A percentile compares a stretch with the other conserved stretches of the same genome.
Evolutionary conservation across 37 sponge, comb jelly and placozoan genomes (phyloP).

Genomic region (Tethya wilhelma): DNA sequence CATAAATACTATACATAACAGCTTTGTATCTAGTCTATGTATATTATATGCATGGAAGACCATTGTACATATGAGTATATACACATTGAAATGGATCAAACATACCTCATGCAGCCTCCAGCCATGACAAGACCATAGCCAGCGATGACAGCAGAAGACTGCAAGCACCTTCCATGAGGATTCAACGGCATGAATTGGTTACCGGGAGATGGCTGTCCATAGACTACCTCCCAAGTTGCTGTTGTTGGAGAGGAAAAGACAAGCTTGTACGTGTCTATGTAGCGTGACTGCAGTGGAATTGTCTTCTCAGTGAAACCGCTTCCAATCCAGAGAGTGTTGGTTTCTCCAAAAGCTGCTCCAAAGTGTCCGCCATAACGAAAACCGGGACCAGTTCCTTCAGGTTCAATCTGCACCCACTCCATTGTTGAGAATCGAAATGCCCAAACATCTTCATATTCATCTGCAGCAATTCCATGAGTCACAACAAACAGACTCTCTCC

Average conservation of each 20-base stretch:
- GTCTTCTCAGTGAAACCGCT: conserved; percentile 43
- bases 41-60: background rate
- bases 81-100: background rate
- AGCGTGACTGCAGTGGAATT: conserved; percentile 20
- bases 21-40: too few relatives aligned
- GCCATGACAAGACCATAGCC: conserved; percentile 22
- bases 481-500: conserved; percentile 60
- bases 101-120: conserved; percentile 71
- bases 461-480: conserved; percentile 2
- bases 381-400: conserved; percentile 10
- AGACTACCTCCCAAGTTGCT: conserved; percentile 28
- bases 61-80: background rate
- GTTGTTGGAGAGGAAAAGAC: conserved; percentile 9
- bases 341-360: conserved; percentile 7
- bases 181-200: conserved; percentile 55
- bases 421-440: conserved; percentile 10
- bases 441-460: conserved; percentile 54
- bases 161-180: conserved; percentile 62
- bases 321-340: conserved; percentile 42
- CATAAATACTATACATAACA: too few relatives aligned
- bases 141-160: conserved; percentile 38
- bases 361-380: conserved; percentile 58
- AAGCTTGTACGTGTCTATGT: conserved; percentile 58
- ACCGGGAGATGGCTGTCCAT: conserved; percentile 7
- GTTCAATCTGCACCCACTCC: conserved; percentile 14